phyloP scores from a whole-genome alignment of 1,140 invertebrate genomes.

The Drosophila oshimai region DNA sequence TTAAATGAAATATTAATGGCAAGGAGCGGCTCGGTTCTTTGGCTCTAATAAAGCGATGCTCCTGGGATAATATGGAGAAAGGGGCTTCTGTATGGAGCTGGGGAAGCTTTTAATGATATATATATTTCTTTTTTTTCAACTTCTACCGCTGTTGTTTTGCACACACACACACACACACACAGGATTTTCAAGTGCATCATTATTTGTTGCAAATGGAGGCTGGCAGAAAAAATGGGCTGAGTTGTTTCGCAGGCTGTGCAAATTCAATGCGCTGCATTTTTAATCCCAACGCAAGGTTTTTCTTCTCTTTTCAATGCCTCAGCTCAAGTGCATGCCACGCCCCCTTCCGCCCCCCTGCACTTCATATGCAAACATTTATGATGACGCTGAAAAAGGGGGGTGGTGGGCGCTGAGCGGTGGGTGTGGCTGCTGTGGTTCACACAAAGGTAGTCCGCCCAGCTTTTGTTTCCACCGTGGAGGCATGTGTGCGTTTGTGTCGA shows the following conservation, averaged over 20 bases:
- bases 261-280: conserved; percentile 81
- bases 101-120: conserved; percentile 63
- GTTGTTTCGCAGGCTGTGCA: conserved; percentile 32
- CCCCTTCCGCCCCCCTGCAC: conserved; percentile 34
- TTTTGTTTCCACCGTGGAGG: conserved; percentile 54
- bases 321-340: conserved; percentile 73
- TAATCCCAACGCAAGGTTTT: conserved; percentile 76
- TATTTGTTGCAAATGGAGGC: conserved; percentile 72
- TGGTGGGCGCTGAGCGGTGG: conserved; percentile 1
- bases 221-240: not conserved
- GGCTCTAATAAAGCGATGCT: conserved; percentile 55
- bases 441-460: conserved; percentile 67
- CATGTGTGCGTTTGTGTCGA: conserved; percentile 57
- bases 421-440: conserved; percentile 24
- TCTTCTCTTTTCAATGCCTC: conserved; percentile 68
- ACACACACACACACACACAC: conserved; percentile 36
- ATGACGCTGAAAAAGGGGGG: conserved; percentile 36
- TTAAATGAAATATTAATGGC: conserved; percentile 81
- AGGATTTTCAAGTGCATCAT: conserved; percentile 79
- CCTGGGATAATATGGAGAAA: conserved; percentile 1
- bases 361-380: conserved; percentile 79
- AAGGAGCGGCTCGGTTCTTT: conserved; percentile 30
- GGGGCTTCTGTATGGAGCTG: not conserved
- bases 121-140: conserved; percentile 23
- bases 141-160: conserved; percentile 51